Conservation (phyloP, 2,888 invertebrate genomes). For the Tetrapedia diversipes region DNA sequence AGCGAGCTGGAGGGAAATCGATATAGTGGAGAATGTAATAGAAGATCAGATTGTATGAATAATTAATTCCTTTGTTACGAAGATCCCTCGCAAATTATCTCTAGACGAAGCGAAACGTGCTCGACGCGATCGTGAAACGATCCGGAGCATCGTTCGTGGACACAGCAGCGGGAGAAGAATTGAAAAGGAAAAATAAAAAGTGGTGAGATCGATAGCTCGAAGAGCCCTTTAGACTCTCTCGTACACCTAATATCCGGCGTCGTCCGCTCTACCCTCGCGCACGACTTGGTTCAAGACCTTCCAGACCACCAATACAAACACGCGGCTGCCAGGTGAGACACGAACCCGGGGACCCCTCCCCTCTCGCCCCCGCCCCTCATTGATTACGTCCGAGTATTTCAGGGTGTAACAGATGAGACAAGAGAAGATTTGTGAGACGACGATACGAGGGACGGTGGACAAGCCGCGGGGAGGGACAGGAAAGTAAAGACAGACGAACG, state of each 20-base stretch:
- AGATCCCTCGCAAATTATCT: neutral
- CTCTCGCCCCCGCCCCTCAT: conserved; percentile 54
- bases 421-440: conserved; percentile 70
- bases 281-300: conserved; percentile 43
- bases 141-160: neutral
- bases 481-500: conserved; percentile 24
- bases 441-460: conserved; percentile 49
- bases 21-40: too few relatives aligned
- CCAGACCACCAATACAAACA: conserved; percentile 41
- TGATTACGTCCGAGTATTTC: conserved; percentile 70
- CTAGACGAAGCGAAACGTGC: neutral
- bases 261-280: conserved; percentile 36
- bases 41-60: too few relatives aligned
- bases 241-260: conserved; percentile 46
- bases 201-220: conserved; percentile 21
- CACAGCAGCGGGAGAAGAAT: too few relatives aligned
- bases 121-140: neutral
- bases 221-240: conserved; percentile 32
- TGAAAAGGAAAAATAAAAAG: neutral
- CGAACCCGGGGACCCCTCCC: conserved; percentile 38
- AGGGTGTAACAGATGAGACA: conserved; percentile 68
- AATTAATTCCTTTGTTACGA: too few relatives aligned
- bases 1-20: too few relatives aligned
- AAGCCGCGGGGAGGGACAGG: conserved; percentile 19
- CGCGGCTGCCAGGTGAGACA: conserved; percentile 53